Conservation (phyloP, 2,113 vertebrate species). For the Antennarius striatus region DNA sequence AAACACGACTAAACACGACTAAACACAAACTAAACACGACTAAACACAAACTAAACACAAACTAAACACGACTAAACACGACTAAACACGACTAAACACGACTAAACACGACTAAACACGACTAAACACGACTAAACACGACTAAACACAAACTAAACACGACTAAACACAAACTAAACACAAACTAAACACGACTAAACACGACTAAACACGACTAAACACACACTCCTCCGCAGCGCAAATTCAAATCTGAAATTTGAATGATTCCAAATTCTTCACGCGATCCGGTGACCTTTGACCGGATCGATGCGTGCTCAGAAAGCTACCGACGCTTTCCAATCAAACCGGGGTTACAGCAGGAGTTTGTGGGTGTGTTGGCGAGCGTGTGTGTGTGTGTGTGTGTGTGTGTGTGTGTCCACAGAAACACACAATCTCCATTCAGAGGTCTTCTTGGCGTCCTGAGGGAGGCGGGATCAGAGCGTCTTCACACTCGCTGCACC, state of each 20-base stretch:
- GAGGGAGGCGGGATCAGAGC: slow-evolving; percentile 18
- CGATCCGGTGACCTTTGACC: too few species aligned
- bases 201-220: not conserved
- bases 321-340: too few species aligned
- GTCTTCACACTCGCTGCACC: slow-evolving; percentile 28
- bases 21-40: too few species aligned
- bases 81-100: too few species aligned
- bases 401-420: slow-evolving; percentile 19
- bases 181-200: not conserved
- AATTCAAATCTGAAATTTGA: not conserved
- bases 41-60: too few species aligned
- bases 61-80: too few species aligned
- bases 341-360: not conserved
- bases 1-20: too few species aligned
- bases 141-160: too few species aligned
- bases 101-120: too few species aligned
- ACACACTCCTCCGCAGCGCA: not conserved
- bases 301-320: too few species aligned
- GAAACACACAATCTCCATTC: slow-evolving; percentile 30
- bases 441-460: slow-evolving; percentile 22
- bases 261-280: not conserved
- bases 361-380: not conserved
- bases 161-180: too few species aligned
- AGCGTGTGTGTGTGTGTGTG: not conserved
- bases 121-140: too few species aligned